These are phyloP conservation scores for Dynastes maya DNA, from an alignment of 2,888 invertebrate species.

Conservation along the genomic window DNA sequence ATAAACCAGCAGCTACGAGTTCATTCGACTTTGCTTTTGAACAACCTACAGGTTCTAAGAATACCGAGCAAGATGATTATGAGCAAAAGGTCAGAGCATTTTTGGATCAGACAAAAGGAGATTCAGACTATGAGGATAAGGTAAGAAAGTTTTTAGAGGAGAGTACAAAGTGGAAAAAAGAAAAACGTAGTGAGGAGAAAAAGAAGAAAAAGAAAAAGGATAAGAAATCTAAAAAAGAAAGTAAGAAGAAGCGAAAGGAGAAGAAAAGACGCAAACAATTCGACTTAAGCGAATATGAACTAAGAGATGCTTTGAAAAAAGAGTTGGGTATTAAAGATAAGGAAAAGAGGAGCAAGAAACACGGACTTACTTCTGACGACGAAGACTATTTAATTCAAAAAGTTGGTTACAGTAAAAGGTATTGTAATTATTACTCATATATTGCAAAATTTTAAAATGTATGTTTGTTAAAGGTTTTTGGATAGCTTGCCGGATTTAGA, in stretches of 20 bases:
- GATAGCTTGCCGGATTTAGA: constrained; percentile 83
- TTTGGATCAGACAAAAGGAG: constrained; percentile 83
- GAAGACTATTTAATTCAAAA: constrained; percentile 71
- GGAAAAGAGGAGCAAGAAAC: constrained; percentile 67
- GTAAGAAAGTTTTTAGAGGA: constrained; percentile 90
- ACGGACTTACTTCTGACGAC: constrained; percentile 67
- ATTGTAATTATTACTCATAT: neutral
- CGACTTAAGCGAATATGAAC: constrained; percentile 78
- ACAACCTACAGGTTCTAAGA: constrained; percentile 66
- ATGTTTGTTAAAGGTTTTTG: constrained; percentile 71
- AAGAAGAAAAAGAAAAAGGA: constrained; percentile 74
- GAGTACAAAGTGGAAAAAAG: constrained; percentile 84
- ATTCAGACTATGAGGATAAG: constrained; percentile 88
- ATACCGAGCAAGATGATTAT: constrained; percentile 76
- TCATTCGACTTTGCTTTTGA: constrained; percentile 71
- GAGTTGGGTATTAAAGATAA: constrained; percentile 67
- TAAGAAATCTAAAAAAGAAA: constrained; percentile 80
- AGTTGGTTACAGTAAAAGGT: constrained; percentile 69
- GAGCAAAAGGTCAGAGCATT: constrained; percentile 80
- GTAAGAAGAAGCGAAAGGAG: constrained; percentile 82
- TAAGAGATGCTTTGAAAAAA: constrained; percentile 80
- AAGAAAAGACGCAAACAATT: constrained; percentile 82
- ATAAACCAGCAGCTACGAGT: constrained; percentile 77
- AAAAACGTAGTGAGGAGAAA: constrained; percentile 79
- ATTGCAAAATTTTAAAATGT: neutral